phyloP scores from a whole-genome alignment of 2,888 invertebrate species.

The Apodemia zela region DNA sequence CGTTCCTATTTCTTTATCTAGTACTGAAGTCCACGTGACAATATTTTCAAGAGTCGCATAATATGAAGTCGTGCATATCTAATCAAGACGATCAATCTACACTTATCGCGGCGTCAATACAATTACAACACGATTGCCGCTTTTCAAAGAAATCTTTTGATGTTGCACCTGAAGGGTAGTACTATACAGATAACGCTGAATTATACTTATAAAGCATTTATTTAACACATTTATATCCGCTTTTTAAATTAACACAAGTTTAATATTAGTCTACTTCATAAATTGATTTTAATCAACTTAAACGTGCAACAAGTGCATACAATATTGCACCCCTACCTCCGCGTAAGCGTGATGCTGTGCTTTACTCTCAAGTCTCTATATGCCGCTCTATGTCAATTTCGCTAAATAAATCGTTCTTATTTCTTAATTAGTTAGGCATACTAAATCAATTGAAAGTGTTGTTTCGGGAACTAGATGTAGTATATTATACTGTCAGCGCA shows the following conservation, averaged over 20 bases:
- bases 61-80: constrained; percentile 17
- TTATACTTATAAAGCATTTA: background rate
- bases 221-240: background rate
- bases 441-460: no score
- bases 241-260: background rate
- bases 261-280: background rate
- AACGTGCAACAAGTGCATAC: no score
- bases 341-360: no score
- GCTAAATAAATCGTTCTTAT: no score
- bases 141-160: constrained; percentile 22
- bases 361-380: no score
- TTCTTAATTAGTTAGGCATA: no score
- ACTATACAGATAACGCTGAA: constrained; percentile 7
- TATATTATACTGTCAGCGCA: no score
- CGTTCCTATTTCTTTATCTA: no score
- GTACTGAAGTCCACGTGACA: background rate
- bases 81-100: constrained; percentile 22
- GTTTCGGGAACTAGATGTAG: no score
- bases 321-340: no score
- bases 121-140: constrained; percentile 23
- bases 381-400: no score
- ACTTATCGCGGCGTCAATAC: constrained; percentile 17
- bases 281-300: no score
- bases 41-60: constrained; percentile 3
- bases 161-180: constrained; percentile 13